Conservation (phyloP, 2,888 invertebrate genomes). For the Nomada fabriciana region DNA sequence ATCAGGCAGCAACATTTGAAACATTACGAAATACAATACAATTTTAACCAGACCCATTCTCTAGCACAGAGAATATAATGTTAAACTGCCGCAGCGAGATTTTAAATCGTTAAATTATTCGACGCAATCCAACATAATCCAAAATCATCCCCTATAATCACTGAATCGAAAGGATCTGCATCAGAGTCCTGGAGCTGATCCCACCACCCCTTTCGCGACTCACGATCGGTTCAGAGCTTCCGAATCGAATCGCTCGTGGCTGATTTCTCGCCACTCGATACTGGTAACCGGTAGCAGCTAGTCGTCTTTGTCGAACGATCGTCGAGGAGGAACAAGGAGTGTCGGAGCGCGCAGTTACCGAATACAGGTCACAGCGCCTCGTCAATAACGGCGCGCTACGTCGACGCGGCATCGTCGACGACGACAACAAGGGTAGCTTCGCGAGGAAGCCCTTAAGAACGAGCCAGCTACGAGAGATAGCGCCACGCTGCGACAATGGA, state of each 20-base stretch:
- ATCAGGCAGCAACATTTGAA: no score
- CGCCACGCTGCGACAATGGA: slow-evolving; percentile 68
- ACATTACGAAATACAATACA: no score
- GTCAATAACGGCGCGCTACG: slow-evolving; percentile 77
- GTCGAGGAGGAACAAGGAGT: slow-evolving; percentile 36
- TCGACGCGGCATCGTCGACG: slow-evolving; percentile 62
- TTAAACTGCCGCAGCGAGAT: no score
- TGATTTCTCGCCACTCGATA: slow-evolving; percentile 35
- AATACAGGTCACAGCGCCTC: slow-evolving; percentile 80
- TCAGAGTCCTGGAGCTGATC: background rate
- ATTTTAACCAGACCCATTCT: no score
- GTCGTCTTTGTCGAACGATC: slow-evolving; percentile 32
- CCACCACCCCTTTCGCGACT: background rate
- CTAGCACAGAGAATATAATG: no score
- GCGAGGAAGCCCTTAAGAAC: slow-evolving; percentile 54
- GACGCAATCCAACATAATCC: no score
- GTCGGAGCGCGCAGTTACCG: slow-evolving; percentile 75
- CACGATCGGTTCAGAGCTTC: slow-evolving; percentile 46
- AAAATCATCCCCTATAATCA: no score
- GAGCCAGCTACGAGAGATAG: slow-evolving; percentile 43
- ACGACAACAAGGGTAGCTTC: slow-evolving; percentile 35
- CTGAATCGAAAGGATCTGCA: background rate
- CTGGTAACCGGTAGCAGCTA: slow-evolving; percentile 10
- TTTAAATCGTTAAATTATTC: no score
- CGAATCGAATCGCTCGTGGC: slow-evolving; percentile 36